Base-by-base conservation (phyloP, 2,888 invertebrate species). In the Empis livida region DNA sequence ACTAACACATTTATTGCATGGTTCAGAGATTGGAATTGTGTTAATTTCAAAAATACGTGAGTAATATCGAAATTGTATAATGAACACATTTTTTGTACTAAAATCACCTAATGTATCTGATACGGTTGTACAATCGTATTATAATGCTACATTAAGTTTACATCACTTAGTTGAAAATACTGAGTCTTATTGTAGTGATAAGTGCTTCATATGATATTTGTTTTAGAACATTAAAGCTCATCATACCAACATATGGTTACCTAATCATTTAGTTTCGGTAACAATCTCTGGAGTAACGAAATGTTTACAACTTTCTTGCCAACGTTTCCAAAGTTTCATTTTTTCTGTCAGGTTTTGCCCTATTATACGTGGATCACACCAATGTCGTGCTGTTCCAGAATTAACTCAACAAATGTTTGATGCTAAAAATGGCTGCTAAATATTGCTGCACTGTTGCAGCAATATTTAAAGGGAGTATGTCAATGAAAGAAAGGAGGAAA, bases 301-400 rank as follows among this genome's bases (percentile, higher is more conserved):
- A 49, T 68, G 93, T 69, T 74, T 87, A 45, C 72, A 85, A 55
- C 94, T 94, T 77, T 94, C 93, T 10, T 94, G 93, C 55, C 93
- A 95, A 71, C 95, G 45, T 95, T 95, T 81, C 94, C 94, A 3
- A 85, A 93, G 64, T 78, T 93, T 42, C 92, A 93, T 71, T 92
- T 93, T 78, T 93, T 93, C 73, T 93, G 87, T 90, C 92, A 43
- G 93, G 93, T 13, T 95, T 95, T 72, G 94, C 94, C 1, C 94
- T 94, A 0, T 74, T 95, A 32, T 85, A 1, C 80, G 91, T 59
- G 91, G 88, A 55, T 86, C 84, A 60, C 91, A 92, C 67, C 89
- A 90, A 62, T 93, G 93, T 76, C 78, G 91, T 61, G 84, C 92
- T 42, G 93, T 94, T 1, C 91, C 92, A 11, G 93, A 94, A 68